These are phyloP conservation scores for Oryzias javanicus DNA, from an alignment of 2,113 vertebrate species.

Conservation along the genomic window DNA sequence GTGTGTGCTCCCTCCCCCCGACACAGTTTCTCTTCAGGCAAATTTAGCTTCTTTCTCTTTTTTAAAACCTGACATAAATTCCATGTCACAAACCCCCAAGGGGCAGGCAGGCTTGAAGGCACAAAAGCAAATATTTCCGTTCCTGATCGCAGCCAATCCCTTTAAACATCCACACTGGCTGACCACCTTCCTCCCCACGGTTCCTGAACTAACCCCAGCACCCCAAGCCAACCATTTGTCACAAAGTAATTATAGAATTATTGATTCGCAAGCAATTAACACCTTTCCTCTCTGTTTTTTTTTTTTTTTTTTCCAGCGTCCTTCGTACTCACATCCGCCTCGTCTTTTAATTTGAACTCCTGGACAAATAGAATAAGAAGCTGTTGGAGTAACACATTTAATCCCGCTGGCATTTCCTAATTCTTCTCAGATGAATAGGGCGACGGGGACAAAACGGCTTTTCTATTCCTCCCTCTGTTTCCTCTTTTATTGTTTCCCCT, in stretches of 20 bases:
- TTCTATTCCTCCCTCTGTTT: slow-evolving; percentile 55
- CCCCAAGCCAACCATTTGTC: slow-evolving; percentile 80
- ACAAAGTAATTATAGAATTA: slow-evolving; percentile 87
- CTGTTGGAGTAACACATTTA: slow-evolving; percentile 76
- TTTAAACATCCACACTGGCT: slow-evolving; percentile 70
- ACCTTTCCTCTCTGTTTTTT: slow-evolving; percentile 68
- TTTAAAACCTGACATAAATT: slow-evolving; percentile 78
- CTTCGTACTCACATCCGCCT: slow-evolving; percentile 32
- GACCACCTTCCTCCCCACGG: slow-evolving; percentile 42
- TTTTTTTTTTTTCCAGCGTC: slow-evolving; percentile 50
- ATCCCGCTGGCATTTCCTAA: slow-evolving; percentile 76
- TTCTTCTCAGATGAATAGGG: slow-evolving; percentile 77
- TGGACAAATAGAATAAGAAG: slow-evolving; percentile 55
- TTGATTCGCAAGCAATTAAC: slow-evolving; percentile 83
- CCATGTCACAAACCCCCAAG: slow-evolving; percentile 73
- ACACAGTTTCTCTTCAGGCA: slow-evolving; percentile 25
- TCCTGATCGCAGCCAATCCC: slow-evolving; percentile 74
- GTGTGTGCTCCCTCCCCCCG: slow-evolving; percentile 1
- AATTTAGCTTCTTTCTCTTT: slow-evolving; percentile 27
- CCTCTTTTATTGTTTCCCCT: slow-evolving; percentile 50
- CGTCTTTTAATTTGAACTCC: slow-evolving; percentile 79
- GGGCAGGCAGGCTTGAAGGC: slow-evolving; percentile 71
- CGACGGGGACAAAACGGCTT: slow-evolving; percentile 71
- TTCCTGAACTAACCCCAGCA: slow-evolving; percentile 59
- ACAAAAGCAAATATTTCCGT: slow-evolving; percentile 84